Evolutionary conservation across 2,888 invertebrate species (phyloP), one percentile per base, ranked within the genome.

Genomic region (Diarsia rubi): DNA sequence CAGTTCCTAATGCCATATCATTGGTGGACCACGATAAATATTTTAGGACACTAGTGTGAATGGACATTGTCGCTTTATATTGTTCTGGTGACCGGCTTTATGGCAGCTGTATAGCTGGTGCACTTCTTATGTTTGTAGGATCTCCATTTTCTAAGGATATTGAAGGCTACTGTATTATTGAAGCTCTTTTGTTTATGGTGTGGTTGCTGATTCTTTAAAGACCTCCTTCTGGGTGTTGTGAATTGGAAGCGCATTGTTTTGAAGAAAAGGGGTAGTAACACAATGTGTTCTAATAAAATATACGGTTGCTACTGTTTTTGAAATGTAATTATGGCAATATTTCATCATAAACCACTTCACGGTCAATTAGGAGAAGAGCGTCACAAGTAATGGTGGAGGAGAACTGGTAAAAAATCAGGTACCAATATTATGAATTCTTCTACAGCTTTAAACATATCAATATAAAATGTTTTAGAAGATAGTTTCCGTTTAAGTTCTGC

Each of bases 11-110:
- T 88, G 72, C 80, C 74, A 78, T 83, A 86, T 86, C 83, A 86
- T 88, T 84, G 85, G 83, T 71, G 73, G 82, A 75, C 83, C 85
- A 84, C 87, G 87, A 90, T 91, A 89, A 95, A 95, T 94, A 93
- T 95, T 94, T 96, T 96, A 95, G 95, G 90, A 93, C 86, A 89
- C 82, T 88, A 88, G 95, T 95, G 95, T 95, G 95, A 96, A 96
- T 95, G 93, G 94, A 91, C 86, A 90, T 86, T 84, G 85, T 86
- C 88, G 88, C 93, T 92, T 94, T 93, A 93, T 94, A 91, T 90
- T 90, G 83, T 89, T 79, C 88, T 89, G 89, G 90, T 91, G 91
- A 90, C 92, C 90, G 90, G 86, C 86, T 95, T 95, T 95, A 95
- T 94, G 90, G 84, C 92, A 77, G 86, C 90, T 86, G 92, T 93